Evolutionary conservation across 2,888 invertebrate genomes (phyloP).

Genomic region (Pheosia tremula): DNA sequence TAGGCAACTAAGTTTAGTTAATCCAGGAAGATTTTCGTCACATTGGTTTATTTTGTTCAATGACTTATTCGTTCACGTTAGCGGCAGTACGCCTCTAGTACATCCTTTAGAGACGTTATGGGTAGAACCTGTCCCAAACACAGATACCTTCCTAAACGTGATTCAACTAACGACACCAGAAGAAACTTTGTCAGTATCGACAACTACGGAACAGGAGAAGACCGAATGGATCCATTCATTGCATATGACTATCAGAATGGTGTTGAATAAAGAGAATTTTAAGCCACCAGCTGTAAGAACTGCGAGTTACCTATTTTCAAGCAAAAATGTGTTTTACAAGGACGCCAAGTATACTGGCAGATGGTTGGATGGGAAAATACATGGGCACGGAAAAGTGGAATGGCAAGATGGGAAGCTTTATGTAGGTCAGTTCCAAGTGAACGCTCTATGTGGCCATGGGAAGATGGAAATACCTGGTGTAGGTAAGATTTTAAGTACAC

Average conservation of each 20-base stretch:
- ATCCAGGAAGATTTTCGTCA: constrained; percentile 89
- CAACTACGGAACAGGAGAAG: constrained; percentile 88
- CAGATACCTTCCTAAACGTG: constrained; percentile 85
- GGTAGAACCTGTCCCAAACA: constrained; percentile 90
- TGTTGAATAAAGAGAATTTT: constrained; percentile 86
- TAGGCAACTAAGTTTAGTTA: constrained; percentile 87
- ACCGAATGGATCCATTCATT: constrained; percentile 92
- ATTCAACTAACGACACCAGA: constrained; percentile 91
- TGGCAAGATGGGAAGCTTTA: constrained; percentile 93
- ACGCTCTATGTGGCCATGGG: constrained; percentile 89
- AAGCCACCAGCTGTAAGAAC: constrained; percentile 89
- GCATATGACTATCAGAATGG: constrained; percentile 88
- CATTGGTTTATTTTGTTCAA: constrained; percentile 93
- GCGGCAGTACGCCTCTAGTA: constrained; percentile 86
- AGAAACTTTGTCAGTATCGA: constrained; percentile 88
- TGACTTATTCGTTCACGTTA: constrained; percentile 91
- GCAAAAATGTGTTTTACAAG: constrained; percentile 88
- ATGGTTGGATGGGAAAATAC: constrained; percentile 93
- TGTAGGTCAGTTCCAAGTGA: constrained; percentile 91
- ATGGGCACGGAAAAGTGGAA: constrained; percentile 92
- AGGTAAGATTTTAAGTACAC: constrained; percentile 64
- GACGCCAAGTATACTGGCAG: constrained; percentile 92
- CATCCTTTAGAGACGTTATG: constrained; percentile 91
- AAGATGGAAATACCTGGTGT: constrained; percentile 87
- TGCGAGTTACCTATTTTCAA: constrained; percentile 88